phyloP scores from a whole-genome alignment of 2,888 invertebrate genomes.

The Mythimna impura region DNA sequence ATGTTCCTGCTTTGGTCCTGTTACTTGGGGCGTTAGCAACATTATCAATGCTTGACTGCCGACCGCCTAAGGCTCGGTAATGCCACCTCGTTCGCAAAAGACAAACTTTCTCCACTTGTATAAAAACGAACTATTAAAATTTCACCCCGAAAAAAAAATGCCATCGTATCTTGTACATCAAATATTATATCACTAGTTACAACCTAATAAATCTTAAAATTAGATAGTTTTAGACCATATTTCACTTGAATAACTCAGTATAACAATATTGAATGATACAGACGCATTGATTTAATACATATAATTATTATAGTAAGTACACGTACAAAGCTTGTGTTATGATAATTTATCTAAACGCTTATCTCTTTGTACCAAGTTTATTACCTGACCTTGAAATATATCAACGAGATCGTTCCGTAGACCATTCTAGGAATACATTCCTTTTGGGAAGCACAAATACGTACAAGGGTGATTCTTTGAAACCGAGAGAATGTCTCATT shows the following conservation, averaged over 20 bases:
- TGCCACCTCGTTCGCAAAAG: no score
- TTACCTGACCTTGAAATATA: slow-evolving; percentile 45
- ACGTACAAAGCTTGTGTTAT: slow-evolving; percentile 12
- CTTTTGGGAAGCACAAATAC: slow-evolving; percentile 12
- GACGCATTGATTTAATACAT: slow-evolving; percentile 22
- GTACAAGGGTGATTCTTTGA: neutral
- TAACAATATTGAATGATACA: neutral
- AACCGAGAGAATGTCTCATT: no score
- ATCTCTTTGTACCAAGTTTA: slow-evolving; percentile 28
- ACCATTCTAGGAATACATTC: slow-evolving; percentile 7
- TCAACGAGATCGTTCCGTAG: slow-evolving; percentile 6
- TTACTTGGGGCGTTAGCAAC: no score
- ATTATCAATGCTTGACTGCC: no score
- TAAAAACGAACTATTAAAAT: no score
- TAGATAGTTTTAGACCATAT: neutral
- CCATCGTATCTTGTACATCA: no score
- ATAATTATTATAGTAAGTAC: neutral
- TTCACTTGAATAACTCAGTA: neutral
- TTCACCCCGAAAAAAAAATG: no score
- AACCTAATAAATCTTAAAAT: neutral
- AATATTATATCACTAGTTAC: neutral
- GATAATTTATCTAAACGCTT: slow-evolving; percentile 43
- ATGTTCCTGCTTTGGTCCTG: no score
- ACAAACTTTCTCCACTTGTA: no score
- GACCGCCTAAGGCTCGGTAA: no score